These are phyloP conservation scores for Dendrolimus punctatus DNA, from an alignment of 1,140 invertebrate genomes.

Conservation along the genomic window DNA sequence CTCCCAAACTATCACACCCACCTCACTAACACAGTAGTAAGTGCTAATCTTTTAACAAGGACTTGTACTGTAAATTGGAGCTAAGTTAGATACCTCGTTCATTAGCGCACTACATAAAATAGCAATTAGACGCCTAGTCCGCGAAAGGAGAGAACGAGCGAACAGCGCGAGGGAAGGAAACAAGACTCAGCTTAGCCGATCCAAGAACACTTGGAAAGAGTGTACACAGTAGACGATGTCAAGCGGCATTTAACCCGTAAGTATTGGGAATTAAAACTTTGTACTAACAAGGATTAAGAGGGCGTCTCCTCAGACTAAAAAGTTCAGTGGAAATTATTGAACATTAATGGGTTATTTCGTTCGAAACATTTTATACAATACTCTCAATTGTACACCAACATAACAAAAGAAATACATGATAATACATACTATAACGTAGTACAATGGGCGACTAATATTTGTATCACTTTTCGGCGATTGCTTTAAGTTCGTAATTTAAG, in stretches of 20 bases:
- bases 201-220: constrained; percentile 45
- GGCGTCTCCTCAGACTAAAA: neutral
- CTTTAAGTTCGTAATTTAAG: too few relatives aligned
- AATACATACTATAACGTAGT: too few relatives aligned
- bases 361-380: too few relatives aligned
- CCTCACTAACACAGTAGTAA: neutral
- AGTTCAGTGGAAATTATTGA: too few relatives aligned
- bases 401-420: too few relatives aligned
- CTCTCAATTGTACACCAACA: too few relatives aligned
- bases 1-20: neutral
- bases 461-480: too few relatives aligned
- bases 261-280: constrained; percentile 72
- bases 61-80: constrained; percentile 38
- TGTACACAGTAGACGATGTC: constrained; percentile 26
- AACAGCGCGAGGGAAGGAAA: neutral
- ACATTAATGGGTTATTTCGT: too few relatives aligned
- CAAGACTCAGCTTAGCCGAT: constrained; percentile 28
- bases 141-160: constrained; percentile 9
- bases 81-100: constrained; percentile 34
- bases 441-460: too few relatives aligned
- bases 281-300: constrained; percentile 68
- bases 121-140: constrained; percentile 38
- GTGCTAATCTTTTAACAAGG: constrained; percentile 3
- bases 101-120: constrained; percentile 53
- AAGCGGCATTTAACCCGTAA: constrained; percentile 24